Conservation (phyloP, 2,113 vertebrate species). For the Ivindomyrus marchei region DNA sequence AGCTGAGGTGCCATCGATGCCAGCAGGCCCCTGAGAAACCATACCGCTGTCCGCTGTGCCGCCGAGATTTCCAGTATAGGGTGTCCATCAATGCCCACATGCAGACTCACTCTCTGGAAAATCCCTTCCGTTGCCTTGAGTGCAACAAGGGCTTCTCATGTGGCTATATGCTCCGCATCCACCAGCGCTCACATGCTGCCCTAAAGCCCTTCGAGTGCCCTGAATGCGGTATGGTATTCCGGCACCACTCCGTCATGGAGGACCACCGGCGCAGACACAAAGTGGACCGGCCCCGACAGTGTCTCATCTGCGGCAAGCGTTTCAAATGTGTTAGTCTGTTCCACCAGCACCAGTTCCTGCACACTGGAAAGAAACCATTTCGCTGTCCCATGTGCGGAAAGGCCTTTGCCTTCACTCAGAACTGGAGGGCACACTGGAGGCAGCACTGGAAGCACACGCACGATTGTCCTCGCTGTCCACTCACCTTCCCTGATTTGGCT, state of each 20-base stretch:
- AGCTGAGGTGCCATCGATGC: conserved; percentile 54
- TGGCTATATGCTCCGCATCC: conserved; percentile 57
- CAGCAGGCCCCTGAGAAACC: conserved; percentile 45
- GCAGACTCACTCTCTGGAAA: conserved; percentile 56
- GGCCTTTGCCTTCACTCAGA: conserved; percentile 63
- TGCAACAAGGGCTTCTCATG: conserved; percentile 72
- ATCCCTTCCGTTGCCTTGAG: conserved; percentile 65
- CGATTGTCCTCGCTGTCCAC: conserved; percentile 21
- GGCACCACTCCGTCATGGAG: conserved; percentile 75
- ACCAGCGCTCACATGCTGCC: conserved; percentile 69
- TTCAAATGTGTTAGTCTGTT: conserved; percentile 76
- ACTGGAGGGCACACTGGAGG: conserved; percentile 64
- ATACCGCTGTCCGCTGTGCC: conserved; percentile 59
- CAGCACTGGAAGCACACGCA: conserved; percentile 48
- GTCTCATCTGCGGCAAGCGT: conserved; percentile 64
- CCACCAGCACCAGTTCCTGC: conserved; percentile 73
- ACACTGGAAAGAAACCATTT: conserved; percentile 69
- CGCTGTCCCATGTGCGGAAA: conserved; percentile 56
- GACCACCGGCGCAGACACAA: conserved; percentile 75
- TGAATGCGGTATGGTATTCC: conserved; percentile 76
- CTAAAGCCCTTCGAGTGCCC: conserved; percentile 74
- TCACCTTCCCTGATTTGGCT: conserved; percentile 21
- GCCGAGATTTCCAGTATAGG: conserved; percentile 58
- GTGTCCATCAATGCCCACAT: conserved; percentile 62
- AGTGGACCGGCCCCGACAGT: conserved; percentile 54